Percentiles rank a stretch among this genome's conserved stretches.
phyloP scores from a whole-genome alignment of 2,797 vertebrate genomes.

The Valencia hispanica region DNA sequence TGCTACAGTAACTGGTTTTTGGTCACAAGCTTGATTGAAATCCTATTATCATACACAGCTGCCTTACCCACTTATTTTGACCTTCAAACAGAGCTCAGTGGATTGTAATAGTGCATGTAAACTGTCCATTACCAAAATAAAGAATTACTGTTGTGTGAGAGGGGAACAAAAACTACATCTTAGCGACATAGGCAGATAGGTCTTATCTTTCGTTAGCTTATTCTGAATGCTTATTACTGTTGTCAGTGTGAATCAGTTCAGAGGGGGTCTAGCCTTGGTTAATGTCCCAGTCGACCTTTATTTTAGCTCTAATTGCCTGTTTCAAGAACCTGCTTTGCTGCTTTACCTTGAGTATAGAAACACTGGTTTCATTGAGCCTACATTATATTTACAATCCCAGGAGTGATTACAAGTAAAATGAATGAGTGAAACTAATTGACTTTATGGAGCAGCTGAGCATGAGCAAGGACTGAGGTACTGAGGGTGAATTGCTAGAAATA shows the following conservation, averaged over 20 bases:
- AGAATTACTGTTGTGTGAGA: neutral
- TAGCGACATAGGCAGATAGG: constrained; percentile 21
- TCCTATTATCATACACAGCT: constrained; percentile 20
- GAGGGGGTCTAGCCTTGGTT: constrained; percentile 60
- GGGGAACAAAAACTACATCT: constrained; percentile 11
- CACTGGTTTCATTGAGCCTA: constrained; percentile 7
- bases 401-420: neutral
- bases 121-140: constrained; percentile 24
- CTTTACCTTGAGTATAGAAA: constrained; percentile 27
- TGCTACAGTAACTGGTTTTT: neutral
- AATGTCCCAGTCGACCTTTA: constrained; percentile 48
- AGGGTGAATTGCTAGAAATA: neutral
- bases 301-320: constrained; percentile 63
- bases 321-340: constrained; percentile 43
- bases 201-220: constrained; percentile 44
- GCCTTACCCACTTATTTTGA: constrained; percentile 11
- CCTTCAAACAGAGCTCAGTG: constrained; percentile 26
- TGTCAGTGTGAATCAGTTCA: constrained; percentile 53
- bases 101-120: constrained; percentile 16
- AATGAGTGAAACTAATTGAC: neutral
- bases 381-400: neutral
- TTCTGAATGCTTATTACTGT: constrained; percentile 32
- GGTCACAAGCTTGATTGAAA: neutral
- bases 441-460: neutral
- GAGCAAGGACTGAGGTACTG: neutral